phyloP scores from a whole-genome alignment of 2,113 vertebrate genomes.

The Rhinoderma darwinii region DNA sequence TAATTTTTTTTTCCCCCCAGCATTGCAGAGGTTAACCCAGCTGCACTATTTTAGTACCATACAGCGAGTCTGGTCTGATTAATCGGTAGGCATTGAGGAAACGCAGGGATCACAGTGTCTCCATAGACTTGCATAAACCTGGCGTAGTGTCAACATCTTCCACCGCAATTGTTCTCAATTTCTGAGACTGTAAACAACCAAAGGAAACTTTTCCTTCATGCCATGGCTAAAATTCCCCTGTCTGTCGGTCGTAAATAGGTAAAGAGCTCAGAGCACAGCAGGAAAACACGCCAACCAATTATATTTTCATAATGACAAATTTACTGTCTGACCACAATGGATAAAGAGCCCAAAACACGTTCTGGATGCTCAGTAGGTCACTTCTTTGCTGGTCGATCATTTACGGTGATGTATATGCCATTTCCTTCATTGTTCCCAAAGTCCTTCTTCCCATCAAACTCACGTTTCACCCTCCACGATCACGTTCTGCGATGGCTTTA shows the following conservation, averaged over 20 bases:
- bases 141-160: constrained; percentile 50
- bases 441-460: constrained; percentile 12
- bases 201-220: constrained; percentile 38
- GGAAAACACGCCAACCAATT: constrained; percentile 40
- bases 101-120: constrained; percentile 50
- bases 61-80: constrained; percentile 46
- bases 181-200: constrained; percentile 52
- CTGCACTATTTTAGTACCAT: constrained; percentile 36
- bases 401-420: constrained; percentile 25
- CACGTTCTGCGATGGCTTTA: neutral
- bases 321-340: constrained; percentile 44
- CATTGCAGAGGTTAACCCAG: constrained; percentile 27
- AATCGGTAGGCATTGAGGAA: constrained; percentile 58
- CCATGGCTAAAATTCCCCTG: constrained; percentile 37
- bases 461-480: neutral
- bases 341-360: neutral
- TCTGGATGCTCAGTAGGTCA: constrained; percentile 28
- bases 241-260: constrained; percentile 46
- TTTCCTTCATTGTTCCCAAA: constrained; percentile 43
- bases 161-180: constrained; percentile 51
- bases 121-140: constrained; percentile 47
- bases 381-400: neutral
- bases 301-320: constrained; percentile 53
- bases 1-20: neutral
- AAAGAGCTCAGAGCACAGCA: constrained; percentile 44